A percentile compares a stretch with the other conserved stretches of the same genome.
These are phyloP conservation scores for Nephrotoma flavescens DNA, from an alignment of 2,888 invertebrate genomes.

Conservation along the genomic window DNA sequence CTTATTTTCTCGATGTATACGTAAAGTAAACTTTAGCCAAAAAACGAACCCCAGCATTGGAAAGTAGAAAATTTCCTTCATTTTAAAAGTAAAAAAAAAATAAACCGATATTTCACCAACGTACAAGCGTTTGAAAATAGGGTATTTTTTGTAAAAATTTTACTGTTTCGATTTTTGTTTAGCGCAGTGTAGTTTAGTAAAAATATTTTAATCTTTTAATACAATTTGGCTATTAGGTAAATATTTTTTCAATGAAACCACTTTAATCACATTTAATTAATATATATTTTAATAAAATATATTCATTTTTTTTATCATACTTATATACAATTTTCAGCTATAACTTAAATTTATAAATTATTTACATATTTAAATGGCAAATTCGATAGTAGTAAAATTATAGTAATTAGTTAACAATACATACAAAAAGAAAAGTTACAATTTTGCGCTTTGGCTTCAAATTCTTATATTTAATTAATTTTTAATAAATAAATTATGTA, in stretches of 20 bases:
- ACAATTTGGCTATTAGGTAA: background rate
- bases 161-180: too few relatives aligned
- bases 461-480: background rate
- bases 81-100: too few relatives aligned
- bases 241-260: background rate
- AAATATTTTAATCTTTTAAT: background rate
- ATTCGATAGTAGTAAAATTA: background rate
- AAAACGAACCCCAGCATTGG: too few relatives aligned
- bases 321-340: background rate
- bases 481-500: background rate
- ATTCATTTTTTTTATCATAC: background rate
- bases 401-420: background rate
- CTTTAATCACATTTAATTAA: background rate
- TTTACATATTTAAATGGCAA: slow-evolving; percentile 1
- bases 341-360: background rate
- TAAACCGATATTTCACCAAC: too few relatives aligned
- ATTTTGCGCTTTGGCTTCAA: slow-evolving; percentile 3
- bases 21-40: too few relatives aligned
- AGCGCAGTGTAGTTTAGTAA: background rate
- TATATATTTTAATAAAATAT: background rate
- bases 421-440: background rate
- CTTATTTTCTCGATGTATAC: too few relatives aligned
- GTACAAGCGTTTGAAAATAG: too few relatives aligned
- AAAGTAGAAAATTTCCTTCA: too few relatives aligned
- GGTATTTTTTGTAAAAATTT: too few relatives aligned